Evolutionary conservation across 2,888 invertebrate genomes (phyloP).

Genomic region (Drosophila falleni): DNA sequence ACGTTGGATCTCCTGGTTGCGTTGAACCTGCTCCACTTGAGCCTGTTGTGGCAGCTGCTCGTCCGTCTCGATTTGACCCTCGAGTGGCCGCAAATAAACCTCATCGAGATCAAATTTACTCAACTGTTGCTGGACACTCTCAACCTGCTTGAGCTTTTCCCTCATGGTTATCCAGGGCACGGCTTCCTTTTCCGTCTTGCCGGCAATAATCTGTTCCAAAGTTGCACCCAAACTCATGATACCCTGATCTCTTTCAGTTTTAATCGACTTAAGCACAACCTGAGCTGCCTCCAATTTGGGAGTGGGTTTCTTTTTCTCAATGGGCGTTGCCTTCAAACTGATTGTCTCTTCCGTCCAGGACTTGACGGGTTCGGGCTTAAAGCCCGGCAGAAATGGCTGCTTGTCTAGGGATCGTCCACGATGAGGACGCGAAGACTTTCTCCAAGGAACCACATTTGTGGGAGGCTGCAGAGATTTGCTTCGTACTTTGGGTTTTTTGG

Average conservation of each 20-base stretch:
- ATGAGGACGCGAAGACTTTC: constrained; percentile 82
- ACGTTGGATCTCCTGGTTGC: constrained; percentile 84
- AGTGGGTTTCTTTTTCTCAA: constrained; percentile 86
- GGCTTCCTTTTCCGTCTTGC: constrained; percentile 84
- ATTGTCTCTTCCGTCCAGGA: constrained; percentile 90
- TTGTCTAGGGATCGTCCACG: constrained; percentile 86
- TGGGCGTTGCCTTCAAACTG: constrained; percentile 87
- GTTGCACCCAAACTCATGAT: constrained; percentile 84
- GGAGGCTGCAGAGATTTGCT: constrained; percentile 85
- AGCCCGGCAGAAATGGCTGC: constrained; percentile 84
- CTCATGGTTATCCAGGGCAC: constrained; percentile 85
- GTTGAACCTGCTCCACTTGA: constrained; percentile 83
- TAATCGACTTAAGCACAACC: constrained; percentile 86
- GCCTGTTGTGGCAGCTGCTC: constrained; percentile 71
- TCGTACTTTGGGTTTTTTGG: constrained; percentile 82
- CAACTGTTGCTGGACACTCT: constrained; percentile 84
- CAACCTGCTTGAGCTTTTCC: constrained; percentile 83
- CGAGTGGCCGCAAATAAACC: constrained; percentile 84
- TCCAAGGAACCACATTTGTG: constrained; percentile 83
- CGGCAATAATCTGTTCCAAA: constrained; percentile 83
- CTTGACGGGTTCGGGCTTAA: constrained; percentile 85
- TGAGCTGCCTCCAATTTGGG: constrained; percentile 86
- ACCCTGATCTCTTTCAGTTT: constrained; percentile 85
- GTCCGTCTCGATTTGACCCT: constrained; percentile 71
- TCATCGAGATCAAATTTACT: constrained; percentile 85